These are phyloP conservation scores for Oncorhynchus tshawytscha DNA, from an alignment of 2,113 vertebrate genomes.

Conservation along the genomic window DNA sequence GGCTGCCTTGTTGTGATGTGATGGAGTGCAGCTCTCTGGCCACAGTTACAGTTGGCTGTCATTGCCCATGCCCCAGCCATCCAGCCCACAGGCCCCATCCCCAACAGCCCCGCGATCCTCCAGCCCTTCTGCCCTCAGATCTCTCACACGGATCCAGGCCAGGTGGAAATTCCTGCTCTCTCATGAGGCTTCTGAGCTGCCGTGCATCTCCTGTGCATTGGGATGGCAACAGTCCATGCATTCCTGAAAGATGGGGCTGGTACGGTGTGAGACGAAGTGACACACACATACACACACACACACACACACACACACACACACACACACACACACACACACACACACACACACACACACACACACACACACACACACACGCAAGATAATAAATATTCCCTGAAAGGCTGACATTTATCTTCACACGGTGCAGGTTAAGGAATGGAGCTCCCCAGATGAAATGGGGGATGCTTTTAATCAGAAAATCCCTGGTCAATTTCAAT, in stretches of 20 bases:
- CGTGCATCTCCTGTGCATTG: not conserved
- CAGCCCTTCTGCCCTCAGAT: not conserved
- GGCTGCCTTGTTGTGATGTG: conserved; percentile 17
- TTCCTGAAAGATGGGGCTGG: conserved; percentile 46
- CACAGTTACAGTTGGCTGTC: conserved; percentile 4
- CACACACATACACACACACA: conserved; percentile 31
- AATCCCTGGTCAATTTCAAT: conserved; percentile 31
- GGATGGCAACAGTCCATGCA: conserved; percentile 29
- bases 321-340: conserved; percentile 38
- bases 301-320: conserved; percentile 17
- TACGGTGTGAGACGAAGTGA: conserved; percentile 37
- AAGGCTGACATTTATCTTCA: conserved; percentile 75
- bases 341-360: conserved; percentile 31
- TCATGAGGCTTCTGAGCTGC: not conserved
- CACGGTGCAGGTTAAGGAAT: conserved; percentile 63
- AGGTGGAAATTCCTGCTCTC: conserved; percentile 24
- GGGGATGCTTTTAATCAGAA: conserved; percentile 50
- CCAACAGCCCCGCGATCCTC: not conserved
- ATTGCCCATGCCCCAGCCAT: not conserved
- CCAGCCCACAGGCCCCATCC: no score
- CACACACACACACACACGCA: not conserved
- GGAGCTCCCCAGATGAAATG: conserved; percentile 65
- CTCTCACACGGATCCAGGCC: not conserved
- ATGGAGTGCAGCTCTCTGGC: conserved; percentile 32
- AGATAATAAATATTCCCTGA: conserved; percentile 67